phyloP scores from a whole-genome alignment of 2,888 invertebrate genomes.

The Lepidocyrtoides sp. region DNA sequence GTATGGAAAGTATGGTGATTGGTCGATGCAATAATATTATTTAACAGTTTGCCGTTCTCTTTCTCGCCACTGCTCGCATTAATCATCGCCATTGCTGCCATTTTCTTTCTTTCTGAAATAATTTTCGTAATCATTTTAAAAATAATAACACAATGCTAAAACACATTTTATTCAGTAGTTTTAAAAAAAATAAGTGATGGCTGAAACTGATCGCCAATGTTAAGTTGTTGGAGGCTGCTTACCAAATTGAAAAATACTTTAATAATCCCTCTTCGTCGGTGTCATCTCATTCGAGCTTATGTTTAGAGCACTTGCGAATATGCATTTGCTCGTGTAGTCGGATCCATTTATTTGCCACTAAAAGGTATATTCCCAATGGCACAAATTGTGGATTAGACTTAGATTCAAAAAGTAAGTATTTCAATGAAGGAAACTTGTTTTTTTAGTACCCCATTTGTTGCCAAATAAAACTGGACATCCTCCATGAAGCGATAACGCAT shows the following conservation, averaged over 20 bases:
- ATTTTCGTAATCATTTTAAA: not conserved
- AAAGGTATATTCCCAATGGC: too few relatives aligned
- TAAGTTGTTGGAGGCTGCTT: too few relatives aligned
- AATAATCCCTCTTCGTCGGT: not conserved
- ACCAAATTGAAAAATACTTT: not conserved
- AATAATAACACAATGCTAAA: not conserved
- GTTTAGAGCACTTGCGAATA: conserved; percentile 47
- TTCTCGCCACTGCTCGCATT: too few relatives aligned
- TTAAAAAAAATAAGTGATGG: too few relatives aligned
- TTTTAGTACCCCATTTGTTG: conserved; percentile 83
- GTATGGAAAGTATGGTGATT: too few relatives aligned
- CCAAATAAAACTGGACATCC: conserved; percentile 84
- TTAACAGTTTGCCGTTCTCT: too few relatives aligned
- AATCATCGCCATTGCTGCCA: too few relatives aligned
- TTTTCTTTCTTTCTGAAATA: not conserved
- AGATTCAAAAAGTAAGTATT: not conserved
- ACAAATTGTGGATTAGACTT: not conserved
- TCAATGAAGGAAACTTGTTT: not conserved
- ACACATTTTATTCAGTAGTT: too few relatives aligned
- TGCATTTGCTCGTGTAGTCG: conserved; percentile 79
- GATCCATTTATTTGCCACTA: conserved; percentile 85
- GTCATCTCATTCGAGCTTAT: not conserved
- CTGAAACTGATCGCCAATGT: too few relatives aligned
- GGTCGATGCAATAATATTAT: too few relatives aligned
- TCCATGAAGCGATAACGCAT: conserved; percentile 82